Evolutionary conservation across 2,797 vertebrate genomes (phyloP).

Genomic region (Urosaurus nigricauda): DNA sequence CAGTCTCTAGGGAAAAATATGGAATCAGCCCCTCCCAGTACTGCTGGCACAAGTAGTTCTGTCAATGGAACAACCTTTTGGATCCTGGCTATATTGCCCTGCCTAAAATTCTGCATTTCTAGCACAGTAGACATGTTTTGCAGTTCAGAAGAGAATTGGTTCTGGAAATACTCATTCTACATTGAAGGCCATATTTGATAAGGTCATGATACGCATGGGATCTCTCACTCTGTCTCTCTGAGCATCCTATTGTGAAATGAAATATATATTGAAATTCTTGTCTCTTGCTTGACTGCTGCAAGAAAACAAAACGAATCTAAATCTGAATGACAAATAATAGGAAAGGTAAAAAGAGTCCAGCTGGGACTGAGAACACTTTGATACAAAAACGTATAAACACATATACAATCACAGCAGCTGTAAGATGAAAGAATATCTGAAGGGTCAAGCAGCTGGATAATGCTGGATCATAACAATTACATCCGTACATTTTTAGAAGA

Average conservation of each 20-base stretch:
- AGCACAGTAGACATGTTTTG: not conserved
- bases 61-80: not conserved
- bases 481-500: not conserved
- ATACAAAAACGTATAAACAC: not conserved
- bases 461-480: not conserved
- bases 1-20: not conserved
- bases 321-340: not conserved
- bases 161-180: conserved; percentile 1
- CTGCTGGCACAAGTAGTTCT: not conserved
- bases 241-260: not conserved
- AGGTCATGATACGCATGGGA: not conserved
- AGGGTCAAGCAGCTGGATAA: not conserved
- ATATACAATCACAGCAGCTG: not conserved
- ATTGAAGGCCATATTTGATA: not conserved
- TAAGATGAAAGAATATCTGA: not conserved
- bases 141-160: not conserved
- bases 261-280: conserved; percentile 6
- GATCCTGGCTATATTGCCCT: not conserved
- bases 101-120: not conserved
- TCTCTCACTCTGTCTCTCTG: not conserved
- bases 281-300: not conserved
- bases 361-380: not conserved
- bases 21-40: not conserved
- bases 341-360: not conserved
- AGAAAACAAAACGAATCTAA: not conserved